Base-by-base conservation (phyloP, 2,888 invertebrate genomes). In the Tenthredo distinguenda region DNA sequence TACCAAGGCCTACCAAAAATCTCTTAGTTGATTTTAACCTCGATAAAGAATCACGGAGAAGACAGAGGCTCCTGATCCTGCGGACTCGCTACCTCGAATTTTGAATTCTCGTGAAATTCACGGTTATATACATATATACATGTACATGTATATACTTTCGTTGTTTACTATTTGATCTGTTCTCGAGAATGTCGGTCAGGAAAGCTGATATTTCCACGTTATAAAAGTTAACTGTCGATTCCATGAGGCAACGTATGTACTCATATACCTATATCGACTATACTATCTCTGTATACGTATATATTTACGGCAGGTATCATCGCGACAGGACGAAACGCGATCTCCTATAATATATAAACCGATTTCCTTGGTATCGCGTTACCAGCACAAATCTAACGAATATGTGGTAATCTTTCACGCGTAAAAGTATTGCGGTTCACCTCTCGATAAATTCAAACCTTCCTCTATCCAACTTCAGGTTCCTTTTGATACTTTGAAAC, bases 341-440 rank as follows among this genome's bases (percentile, higher is more conserved):
- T 68, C 68, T 83, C 31, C 68, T 47, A 47, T 68, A 43, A 68
- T 65, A 40, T 40, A 62, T 50, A 68, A 83, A 83, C 31, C 83
- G 65, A 83, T 83, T 83, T 83, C 68, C 83, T 71, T 21, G 68
- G 68, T 83, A 47, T 83, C 68, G 34, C 65, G 47, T 83, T 83
- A 65, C 83, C 43, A 31, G 47, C 47, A 47, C 68, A 83, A 65
- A 83, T 58, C 83, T 47, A 50, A 83, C 83, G 68, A 83, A 83
- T 68, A 68, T 31, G 58, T 62, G 58, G 58, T 58, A 74, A 58
- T 81, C 81, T 31, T 50, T 62, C 34, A 55, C 47, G 50, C 77
- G 77, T 77, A 55, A 77, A 77, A 77, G 50, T 55, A 50, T 77
- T 77, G 55, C 77, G 47, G 77, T 77, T 77, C 55, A 50, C 31